These are phyloP conservation scores for Argyra leucocephala DNA, from an alignment of 2,888 invertebrate genomes.

Conservation along the genomic window DNA sequence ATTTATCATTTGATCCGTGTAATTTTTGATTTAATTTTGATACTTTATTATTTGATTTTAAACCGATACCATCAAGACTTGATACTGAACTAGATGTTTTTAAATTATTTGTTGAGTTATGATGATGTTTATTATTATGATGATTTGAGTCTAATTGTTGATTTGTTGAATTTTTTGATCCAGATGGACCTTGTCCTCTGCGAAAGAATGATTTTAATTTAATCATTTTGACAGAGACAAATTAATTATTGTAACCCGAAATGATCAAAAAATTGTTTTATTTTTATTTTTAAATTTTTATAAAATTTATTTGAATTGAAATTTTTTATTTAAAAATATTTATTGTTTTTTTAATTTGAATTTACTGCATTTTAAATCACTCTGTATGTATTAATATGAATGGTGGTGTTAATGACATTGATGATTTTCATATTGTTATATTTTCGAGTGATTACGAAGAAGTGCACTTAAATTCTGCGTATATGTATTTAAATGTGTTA, in stretches of 20 bases:
- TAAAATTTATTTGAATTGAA: no score
- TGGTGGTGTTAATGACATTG: no score
- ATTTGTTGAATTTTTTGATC: constrained; percentile 28
- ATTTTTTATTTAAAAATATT: not conserved
- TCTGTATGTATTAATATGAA: no score
- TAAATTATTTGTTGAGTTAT: constrained; percentile 29
- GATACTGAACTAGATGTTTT: constrained; percentile 57
- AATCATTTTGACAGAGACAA: no score
- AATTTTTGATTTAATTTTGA: constrained; percentile 14
- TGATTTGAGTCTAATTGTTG: constrained; percentile 12
- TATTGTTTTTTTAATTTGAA: not conserved
- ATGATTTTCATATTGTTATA: not conserved
- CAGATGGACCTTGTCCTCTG: constrained; percentile 61
- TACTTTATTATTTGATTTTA: constrained; percentile 39
- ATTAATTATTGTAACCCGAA: not conserved
- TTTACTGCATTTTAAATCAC: not conserved
- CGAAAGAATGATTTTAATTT: constrained; percentile 86
- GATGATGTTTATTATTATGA: constrained; percentile 16
- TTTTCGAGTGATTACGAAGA: not conserved
- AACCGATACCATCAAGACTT: constrained; percentile 54
- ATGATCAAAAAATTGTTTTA: not conserved
- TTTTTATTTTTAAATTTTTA: not conserved
- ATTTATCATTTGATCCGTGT: constrained; percentile 39
- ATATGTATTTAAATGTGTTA: not conserved
- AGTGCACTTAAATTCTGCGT: not conserved